These are phyloP conservation scores for Triplophysa rosa DNA, from an alignment of 2,113 vertebrate species.

Conservation along the genomic window DNA sequence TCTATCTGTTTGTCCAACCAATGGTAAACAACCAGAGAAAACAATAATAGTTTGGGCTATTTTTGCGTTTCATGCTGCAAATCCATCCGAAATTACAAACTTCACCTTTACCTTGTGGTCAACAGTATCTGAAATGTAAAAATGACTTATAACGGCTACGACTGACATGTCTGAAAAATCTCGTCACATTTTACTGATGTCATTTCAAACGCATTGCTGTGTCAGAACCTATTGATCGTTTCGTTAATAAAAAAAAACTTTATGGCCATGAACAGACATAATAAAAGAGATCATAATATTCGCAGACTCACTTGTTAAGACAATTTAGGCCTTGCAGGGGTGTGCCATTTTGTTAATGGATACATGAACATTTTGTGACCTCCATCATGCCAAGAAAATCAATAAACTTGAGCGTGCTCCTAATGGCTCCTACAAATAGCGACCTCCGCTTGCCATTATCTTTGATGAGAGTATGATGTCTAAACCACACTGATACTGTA, in stretches of 20 bases:
- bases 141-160: too few relatives aligned
- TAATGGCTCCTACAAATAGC: background rate
- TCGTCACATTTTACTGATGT: too few relatives aligned
- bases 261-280: background rate
- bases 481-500: background rate
- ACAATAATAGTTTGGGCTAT: too few relatives aligned
- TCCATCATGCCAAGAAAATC: slow-evolving; percentile 9
- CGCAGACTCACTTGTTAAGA: background rate
- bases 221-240: background rate
- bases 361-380: background rate
- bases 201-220: background rate
- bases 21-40: too few relatives aligned
- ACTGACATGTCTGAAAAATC: too few relatives aligned
- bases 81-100: background rate
- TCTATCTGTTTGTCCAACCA: too few relatives aligned
- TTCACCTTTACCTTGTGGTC: background rate
- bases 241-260: background rate
- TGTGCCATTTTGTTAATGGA: slow-evolving; percentile 9
- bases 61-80: too few relatives aligned
- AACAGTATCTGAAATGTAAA: too few relatives aligned
- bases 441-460: slow-evolving; percentile 17
- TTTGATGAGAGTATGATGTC: background rate
- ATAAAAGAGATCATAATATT: slow-evolving; percentile 2
- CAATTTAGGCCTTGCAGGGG: background rate
- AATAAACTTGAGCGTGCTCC: slow-evolving; percentile 2